These are phyloP conservation scores for Parazoanthus darwini DNA, from an alignment of 92 coral and sea anemone species.

Conservation along the genomic window DNA sequence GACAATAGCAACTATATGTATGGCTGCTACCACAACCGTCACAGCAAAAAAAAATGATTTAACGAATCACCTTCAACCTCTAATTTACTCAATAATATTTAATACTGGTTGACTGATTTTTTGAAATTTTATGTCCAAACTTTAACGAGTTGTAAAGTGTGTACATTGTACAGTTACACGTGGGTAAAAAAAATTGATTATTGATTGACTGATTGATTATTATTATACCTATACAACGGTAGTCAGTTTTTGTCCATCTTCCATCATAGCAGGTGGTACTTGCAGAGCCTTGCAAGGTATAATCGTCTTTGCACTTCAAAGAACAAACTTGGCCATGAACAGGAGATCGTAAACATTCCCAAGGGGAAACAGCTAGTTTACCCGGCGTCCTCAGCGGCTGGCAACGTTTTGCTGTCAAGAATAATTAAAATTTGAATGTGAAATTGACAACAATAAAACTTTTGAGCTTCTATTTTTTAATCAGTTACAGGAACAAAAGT, in stretches of 20 bases:
- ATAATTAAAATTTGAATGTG: background rate
- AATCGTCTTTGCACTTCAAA: background rate
- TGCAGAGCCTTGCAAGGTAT: background rate
- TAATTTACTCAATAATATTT: too few species aligned
- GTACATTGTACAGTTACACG: too few species aligned
- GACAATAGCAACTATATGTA: too few species aligned
- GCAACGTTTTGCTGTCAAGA: background rate
- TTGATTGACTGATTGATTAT: too few species aligned
- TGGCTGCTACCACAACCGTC: too few species aligned
- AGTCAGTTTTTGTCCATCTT: background rate
- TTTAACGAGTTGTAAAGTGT: too few species aligned
- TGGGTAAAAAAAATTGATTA: too few species aligned
- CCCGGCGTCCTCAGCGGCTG: background rate
- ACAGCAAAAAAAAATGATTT: too few species aligned
- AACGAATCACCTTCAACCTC: too few species aligned
- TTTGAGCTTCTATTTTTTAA: background rate
- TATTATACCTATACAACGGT: background rate
- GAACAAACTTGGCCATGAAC: background rate
- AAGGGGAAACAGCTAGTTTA: background rate
- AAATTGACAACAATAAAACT: too few species aligned
- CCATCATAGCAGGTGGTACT: background rate
- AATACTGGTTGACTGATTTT: too few species aligned
- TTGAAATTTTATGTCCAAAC: too few species aligned
- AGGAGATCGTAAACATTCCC: background rate
- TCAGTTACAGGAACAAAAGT: background rate